phyloP scores from a whole-genome alignment of 2,888 invertebrate genomes.

The Strigamia crassipes region DNA sequence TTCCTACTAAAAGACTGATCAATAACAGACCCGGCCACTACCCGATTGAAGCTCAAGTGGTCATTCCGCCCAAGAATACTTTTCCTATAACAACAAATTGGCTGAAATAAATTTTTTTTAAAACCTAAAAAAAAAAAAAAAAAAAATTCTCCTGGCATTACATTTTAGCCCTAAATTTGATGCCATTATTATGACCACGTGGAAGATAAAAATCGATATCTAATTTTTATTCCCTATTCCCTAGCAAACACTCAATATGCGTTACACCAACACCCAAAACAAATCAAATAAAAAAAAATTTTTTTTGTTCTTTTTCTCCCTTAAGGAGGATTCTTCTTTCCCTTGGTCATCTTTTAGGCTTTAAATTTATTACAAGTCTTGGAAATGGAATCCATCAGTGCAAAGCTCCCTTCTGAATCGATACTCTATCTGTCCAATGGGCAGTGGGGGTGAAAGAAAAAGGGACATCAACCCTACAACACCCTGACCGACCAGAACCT shows the following conservation, averaged over 20 bases:
- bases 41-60: slow-evolving; percentile 23
- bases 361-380: slow-evolving; percentile 40
- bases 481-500: slow-evolving; percentile 42
- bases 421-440: slow-evolving; percentile 42
- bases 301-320: slow-evolving; percentile 27
- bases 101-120: neutral
- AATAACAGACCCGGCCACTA: slow-evolving; percentile 10
- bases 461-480: slow-evolving; percentile 40
- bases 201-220: slow-evolving; percentile 5
- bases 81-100: neutral
- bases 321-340: slow-evolving; percentile 33
- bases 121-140: no score
- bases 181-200: neutral
- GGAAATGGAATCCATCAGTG: slow-evolving; percentile 42
- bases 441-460: slow-evolving; percentile 38
- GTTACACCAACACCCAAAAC: slow-evolving; percentile 39
- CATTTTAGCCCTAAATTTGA: neutral
- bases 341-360: slow-evolving; percentile 40
- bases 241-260: slow-evolving; percentile 39
- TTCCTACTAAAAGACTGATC: slow-evolving; percentile 17
- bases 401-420: slow-evolving; percentile 38
- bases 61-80: neutral
- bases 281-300: slow-evolving; percentile 34
- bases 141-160: neutral
- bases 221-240: slow-evolving; percentile 34